Evolutionary conservation across 2,888 invertebrate species (phyloP), one percentile per base, ranked within the genome.

Genomic region (Brassicogethes aeneus): DNA sequence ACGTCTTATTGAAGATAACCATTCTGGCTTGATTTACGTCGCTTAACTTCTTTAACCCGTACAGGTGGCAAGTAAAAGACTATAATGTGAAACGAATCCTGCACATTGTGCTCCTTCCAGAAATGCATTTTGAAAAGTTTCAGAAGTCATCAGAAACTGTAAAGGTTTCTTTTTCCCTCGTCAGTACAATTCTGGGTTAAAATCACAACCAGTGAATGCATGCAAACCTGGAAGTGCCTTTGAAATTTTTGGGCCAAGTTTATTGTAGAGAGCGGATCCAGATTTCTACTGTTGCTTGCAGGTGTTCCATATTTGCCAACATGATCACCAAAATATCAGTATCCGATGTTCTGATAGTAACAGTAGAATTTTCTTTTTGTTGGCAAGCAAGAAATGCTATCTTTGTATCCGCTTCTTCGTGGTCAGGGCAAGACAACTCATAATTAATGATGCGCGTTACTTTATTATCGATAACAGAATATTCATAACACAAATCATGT

Each of bases 401-500:
- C 41, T 52, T 52, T 10, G 48, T 50, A 42, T 53, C 54, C 14
- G 54, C 54, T 43, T 56, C 50, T 45, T 52, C 50, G 31, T 56
- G 52, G 15, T 46, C 40, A 33, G 40, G 40, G 16, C 48, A 53
- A 17, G 16, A 45, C 16, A 43, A 43, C 14, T 23, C 17, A 13
- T 43, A 8, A 34, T 41, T 17, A 23, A 47, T 33, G 12, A n/a
- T 15, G 46, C 36, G 34, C 31, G 7, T 33, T 14, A 52, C 41
- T 39, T 37, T 38, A 38, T 39, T 30, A 46, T 47, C 34, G 17
- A 34, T 38, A 51, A 33, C 48, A 54, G 51, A 16, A 56, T 60
- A 51, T 48, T 54, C 34, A 51, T 45, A 32, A 33, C 44, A 51
- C 14, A 35, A 13, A 39, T 49, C 40, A 34, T 40, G 34, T 23